Base-by-base conservation (phyloP, 2,113 vertebrate species). In the Penelope pileata region DNA sequence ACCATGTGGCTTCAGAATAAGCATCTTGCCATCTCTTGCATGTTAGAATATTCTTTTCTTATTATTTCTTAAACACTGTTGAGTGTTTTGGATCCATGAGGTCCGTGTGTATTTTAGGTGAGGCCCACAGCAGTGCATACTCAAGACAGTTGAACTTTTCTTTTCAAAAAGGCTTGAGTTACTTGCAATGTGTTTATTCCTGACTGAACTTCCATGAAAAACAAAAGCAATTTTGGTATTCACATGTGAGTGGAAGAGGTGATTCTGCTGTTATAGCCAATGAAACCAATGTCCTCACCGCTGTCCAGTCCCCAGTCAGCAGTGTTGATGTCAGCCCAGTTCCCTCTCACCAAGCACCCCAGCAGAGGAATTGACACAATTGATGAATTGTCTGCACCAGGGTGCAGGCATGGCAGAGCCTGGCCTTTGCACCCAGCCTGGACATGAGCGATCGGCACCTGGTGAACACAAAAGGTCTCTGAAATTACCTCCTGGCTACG, bases 291-390 rank as follows among this genome's bases (percentile, higher is more conserved):
- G 32, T 29, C 40, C 54, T 30, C 24, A 62, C 53, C 36, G 48
- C 4, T 0, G 9, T 32, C 47, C 23, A 0, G 62, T 48, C 72
- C 29, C 59, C 50, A 0, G 1, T 27, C 0, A 1, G 23, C 27
- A 0, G 30, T 26, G 77, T 43, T n/a, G 38, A 14, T 27, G 4
- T 34, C 69, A 8, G 34, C 75, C 40, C 47, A 11, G 0, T 32
- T 62, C 47, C 58, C 19, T 23, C 45, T 60, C 26, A 12, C 47
- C 0, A 3, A 38, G 19, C 45, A n/a, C n/a, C 76, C 34, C 40
- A 23, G 58, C 0, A 7, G 16, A 43, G 50, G 45, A 48, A 27
- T 9, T 3, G 56, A 59, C 2, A 0, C n/a, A 59, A 8, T 19
- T 8, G 11, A 18, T 30, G n/a, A 66, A 23, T 9, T 26, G 4